Evolutionary conservation across 2,113 vertebrate species (phyloP).

Genomic region (Turnix velox): DNA sequence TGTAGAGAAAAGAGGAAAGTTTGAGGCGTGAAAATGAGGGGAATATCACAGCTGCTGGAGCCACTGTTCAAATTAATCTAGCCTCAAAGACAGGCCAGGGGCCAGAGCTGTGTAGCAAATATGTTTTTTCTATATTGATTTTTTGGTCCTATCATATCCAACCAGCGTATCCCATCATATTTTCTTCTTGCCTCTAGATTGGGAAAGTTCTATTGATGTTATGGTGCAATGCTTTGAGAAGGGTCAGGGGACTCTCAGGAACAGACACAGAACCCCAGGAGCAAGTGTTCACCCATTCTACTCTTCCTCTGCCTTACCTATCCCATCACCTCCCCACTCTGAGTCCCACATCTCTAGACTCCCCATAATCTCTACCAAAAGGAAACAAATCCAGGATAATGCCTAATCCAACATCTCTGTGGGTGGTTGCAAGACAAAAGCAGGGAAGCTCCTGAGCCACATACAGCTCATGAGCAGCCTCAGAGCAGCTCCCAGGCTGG

Average conservation of each 20-base stretch:
- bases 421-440: not conserved
- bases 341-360: not conserved
- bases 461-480: not conserved
- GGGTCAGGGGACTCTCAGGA: not conserved
- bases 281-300: fast-evolving
- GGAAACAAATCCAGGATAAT: not conserved
- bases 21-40: not conserved
- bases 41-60: not conserved
- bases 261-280: not conserved
- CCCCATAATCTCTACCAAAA: not conserved
- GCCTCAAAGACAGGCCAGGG: not conserved
- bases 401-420: not conserved
- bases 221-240: not conserved
- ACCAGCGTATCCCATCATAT: not conserved
- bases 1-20: not conserved
- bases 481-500: not conserved
- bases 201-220: not conserved
- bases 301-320: not conserved
- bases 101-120: not conserved
- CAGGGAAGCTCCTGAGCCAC: not conserved
- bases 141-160: not conserved
- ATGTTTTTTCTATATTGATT: not conserved
- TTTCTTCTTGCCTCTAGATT: not conserved
- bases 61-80: not conserved
- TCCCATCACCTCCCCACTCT: not conserved